Evolutionary conservation across 2,888 invertebrate species (phyloP), one percentile per base, ranked within the genome.

Genomic region (Himalopsyche japonica): DNA sequence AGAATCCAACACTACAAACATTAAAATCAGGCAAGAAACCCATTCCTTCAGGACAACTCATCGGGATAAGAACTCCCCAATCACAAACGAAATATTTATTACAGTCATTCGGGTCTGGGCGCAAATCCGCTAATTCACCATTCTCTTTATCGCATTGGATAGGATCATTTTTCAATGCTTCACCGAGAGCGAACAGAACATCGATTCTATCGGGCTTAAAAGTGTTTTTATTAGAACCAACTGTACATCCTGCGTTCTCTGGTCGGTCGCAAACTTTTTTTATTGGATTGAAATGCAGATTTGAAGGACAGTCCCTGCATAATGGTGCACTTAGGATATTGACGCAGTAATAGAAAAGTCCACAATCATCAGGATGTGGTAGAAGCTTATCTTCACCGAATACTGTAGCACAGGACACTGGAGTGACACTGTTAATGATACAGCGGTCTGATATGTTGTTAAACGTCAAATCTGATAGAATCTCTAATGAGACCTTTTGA

Each of bases 281-380:
- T 18, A 8, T 34, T 6, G 89, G 88, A 87, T 88, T 89, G 87
- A 89, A 89, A 87, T 88, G 88, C 78, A 89, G 87, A 34, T 87
- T 86, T 47, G 87, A 87, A 30, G 89, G 89, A 83, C 89, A 89
- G 80, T 87, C 87, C 81, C 89, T 88, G 88, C 89, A 89, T 6
- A 88, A 70, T 32, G 89, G 88, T 20, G 84, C 81, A 43, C 37
- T 47, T 3, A 34, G 79, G 15, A 79, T 48, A 18, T 47, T 37
- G 64, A 88, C 85, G 87, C 90, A 89, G 87, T 89, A 88, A 86
- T 88, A 89, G 87, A 89, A 90, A 64, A 89, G 87, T 76, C 86
- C 79, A 87, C 89, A 89, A 88, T 89, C 89, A 82, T 87, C 87
- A 0, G 89, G 89, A 86, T 89, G 89, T 37, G 88, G 87, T 79